Evolutionary conservation across 2,888 invertebrate genomes (phyloP), one percentile per base, ranked within the genome.

Genomic region (Pinctada fucata): DNA sequence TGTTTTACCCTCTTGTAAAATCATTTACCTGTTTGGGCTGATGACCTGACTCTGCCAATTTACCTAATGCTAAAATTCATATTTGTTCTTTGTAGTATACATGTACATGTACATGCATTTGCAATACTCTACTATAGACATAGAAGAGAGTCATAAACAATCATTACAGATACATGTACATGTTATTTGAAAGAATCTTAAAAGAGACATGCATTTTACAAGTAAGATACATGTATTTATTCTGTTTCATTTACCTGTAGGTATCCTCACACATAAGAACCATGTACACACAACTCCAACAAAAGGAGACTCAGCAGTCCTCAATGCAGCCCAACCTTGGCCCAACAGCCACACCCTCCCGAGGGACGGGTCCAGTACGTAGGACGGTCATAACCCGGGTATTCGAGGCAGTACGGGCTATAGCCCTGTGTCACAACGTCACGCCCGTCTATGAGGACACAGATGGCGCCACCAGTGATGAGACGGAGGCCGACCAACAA

Each of bases 341-440:
- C 3, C 75, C 83, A 16, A 76, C 83, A 1, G 79, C 83, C 5
- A 88, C 87, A 2, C 87, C 88, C 0, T 82, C 84, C 2, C 84
- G 87, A n/a, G 72, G 82, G 3, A 80, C 87, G 45, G 86, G 88
- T 8, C 89, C 91, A 85, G 95, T 96, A 87, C 93, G 96, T 75
- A 94, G 95, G 89, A 94, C 96, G 13, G 94, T 95, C 90, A 94
- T 95, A 76, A 95, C 95, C 82, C 95, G 97, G 75, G 96, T 97
- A 80, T 96, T 96, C 93, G 97, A 97, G 90, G 97, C 97, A 0
- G 97, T 99, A 50, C 96, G 97, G 88, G 99, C 99, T 0, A 94
- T 99, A 73, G 98, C 99, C 0, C 93, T 99, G 63, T 99, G 99
- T 92, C 99, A 99, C 92, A 99, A 99, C 93, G 99, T 99, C 8